Base-by-base conservation (phyloP, 2,797 vertebrate species). In the Myotis findleyi region DNA sequence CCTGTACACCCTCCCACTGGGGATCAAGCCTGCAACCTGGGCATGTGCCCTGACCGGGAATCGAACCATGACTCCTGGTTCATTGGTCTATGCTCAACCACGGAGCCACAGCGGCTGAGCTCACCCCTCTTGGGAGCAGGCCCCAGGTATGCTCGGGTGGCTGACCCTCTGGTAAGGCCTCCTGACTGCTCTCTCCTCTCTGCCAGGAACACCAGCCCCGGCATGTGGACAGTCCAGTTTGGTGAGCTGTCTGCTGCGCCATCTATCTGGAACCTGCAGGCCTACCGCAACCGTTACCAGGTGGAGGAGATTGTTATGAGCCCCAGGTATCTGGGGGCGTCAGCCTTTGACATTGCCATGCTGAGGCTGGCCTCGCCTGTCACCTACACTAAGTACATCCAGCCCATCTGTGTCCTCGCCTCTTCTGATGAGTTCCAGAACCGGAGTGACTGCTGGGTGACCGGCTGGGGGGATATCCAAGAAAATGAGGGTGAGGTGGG, bases 381-480 rank as follows among this genome's bases (percentile, higher is more conserved):
- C 71, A 88, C 44, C 89, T 94, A 96, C 72, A 94, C n/a, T 0
- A 75, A 89, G 36, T 79, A 91, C 76, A 90, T 96, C 88, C 96
- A 96, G 44, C 97, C 98, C 2, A 25, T 97, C 79, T 98, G 97
- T 53, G 23, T 97, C 23, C 75, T 51, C 64, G 38, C 75, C 10
- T 81, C 93, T 59, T 93, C 77, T 11, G 5, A 12, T 0, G 75
- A 62, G 13, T 97, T 97, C 64, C 41, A 93, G 73, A 95, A 98
- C 82, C 51, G 69, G 27, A 87, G 59, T 2, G 90, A 97, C 91
- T 98, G 97, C 96, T 98, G 97, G 96, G 96, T 97, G 75, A 97
- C 96, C 0, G 96, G 97, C 90, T 97, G 97, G 96, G 97, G 94
- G 3, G 0, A 59, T 1, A 0, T 62, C 33, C 0, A 8, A 36